phyloP scores from a whole-genome alignment of 2,797 vertebrate genomes.

The Tragopan temminckii region DNA sequence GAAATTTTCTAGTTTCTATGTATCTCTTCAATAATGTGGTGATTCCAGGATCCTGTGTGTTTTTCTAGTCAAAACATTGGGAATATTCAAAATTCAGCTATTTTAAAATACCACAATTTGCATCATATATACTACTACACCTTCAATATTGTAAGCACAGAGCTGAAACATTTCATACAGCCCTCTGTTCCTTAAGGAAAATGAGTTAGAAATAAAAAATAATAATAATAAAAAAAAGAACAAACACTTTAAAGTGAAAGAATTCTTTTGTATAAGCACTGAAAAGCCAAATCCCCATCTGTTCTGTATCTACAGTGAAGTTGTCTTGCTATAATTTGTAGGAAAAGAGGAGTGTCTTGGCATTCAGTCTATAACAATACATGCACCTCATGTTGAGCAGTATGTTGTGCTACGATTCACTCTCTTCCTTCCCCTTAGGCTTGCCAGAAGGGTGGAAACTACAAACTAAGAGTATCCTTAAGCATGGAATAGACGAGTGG shows the following conservation, averaged over 20 bases:
- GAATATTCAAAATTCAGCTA: constrained; percentile 36
- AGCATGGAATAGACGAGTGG: neutral
- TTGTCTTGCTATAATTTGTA: neutral
- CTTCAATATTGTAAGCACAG: neutral
- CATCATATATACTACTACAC: neutral
- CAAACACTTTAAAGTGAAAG: neutral
- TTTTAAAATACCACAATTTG: neutral
- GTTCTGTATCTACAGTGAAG: neutral
- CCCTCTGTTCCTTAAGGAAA: neutral
- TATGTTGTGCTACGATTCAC: neutral
- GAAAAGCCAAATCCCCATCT: constrained; percentile 20
- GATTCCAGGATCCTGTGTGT: neutral
- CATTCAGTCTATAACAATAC: neutral
- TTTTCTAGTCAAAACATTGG: constrained; percentile 57
- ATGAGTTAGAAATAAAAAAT: neutral
- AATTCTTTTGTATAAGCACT: neutral
- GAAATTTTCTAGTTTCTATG: neutral
- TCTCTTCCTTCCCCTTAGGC: neutral
- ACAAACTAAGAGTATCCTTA: neutral
- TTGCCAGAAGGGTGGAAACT: neutral
- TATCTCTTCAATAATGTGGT: neutral
- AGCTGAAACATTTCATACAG: neutral
- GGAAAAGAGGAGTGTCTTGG: neutral
- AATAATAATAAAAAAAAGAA: no score
- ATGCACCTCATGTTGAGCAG: neutral